Conservation (phyloP, 2,888 invertebrate genomes). For the Rosalia funebris region DNA sequence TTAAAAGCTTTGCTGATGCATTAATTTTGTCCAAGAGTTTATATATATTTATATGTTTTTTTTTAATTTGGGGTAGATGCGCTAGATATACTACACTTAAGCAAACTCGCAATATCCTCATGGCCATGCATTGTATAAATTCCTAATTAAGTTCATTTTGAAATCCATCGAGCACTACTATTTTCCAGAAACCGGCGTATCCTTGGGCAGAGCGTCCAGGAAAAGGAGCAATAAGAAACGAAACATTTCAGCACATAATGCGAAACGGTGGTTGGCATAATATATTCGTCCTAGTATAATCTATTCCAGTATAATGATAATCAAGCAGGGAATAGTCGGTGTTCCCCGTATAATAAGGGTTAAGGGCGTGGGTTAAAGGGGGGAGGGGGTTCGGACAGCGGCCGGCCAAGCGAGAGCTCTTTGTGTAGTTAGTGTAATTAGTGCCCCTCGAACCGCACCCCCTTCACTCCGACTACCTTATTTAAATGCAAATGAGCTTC, state of each 20-base stretch:
- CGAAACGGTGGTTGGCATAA: slow-evolving; percentile 40
- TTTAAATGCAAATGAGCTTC: slow-evolving; percentile 92
- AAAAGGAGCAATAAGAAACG: slow-evolving; percentile 34
- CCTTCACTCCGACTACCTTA: slow-evolving; percentile 69
- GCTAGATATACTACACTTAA: no score
- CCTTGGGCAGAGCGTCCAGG: slow-evolving; percentile 10
- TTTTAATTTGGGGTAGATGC: no score
- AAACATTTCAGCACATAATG: slow-evolving; percentile 31
- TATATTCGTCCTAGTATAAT: slow-evolving; percentile 59
- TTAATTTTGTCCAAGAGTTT: no score
- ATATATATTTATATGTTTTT: no score
- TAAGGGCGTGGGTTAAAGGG: slow-evolving; percentile 41
- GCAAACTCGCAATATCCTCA: no score
- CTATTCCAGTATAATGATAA: slow-evolving; percentile 64
- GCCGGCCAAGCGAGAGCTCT: slow-evolving; percentile 65
- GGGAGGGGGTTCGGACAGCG: slow-evolving; percentile 59
- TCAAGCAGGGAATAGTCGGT: slow-evolving; percentile 61
- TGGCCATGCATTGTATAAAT: no score
- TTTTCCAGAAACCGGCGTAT: slow-evolving; percentile 26
- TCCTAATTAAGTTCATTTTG: no score
- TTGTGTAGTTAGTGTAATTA: slow-evolving; percentile 68
- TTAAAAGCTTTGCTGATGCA: no score
- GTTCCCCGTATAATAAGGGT: slow-evolving; percentile 58
- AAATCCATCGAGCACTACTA: not conserved
- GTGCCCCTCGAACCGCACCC: slow-evolving; percentile 58